phyloP scores from a whole-genome alignment of 2,888 invertebrate species.

The Cryptocephalus moraei region DNA sequence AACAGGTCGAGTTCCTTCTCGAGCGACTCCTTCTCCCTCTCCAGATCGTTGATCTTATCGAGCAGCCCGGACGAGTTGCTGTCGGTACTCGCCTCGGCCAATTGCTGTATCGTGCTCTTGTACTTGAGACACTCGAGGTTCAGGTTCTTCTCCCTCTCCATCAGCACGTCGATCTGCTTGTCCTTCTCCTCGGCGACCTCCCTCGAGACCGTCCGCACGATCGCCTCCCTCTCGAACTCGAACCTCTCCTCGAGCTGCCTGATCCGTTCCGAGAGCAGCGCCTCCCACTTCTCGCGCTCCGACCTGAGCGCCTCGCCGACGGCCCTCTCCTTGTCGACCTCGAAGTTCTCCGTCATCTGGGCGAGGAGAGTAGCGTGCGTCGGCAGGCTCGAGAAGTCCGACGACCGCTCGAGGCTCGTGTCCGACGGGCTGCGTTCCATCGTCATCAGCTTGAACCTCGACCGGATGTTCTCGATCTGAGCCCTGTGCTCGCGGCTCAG shows the following conservation, averaged over 20 bases:
- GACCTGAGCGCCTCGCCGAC: constrained; percentile 43
- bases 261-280: constrained; percentile 39
- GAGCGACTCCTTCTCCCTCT: constrained; percentile 41
- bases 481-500: constrained; percentile 63
- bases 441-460: constrained; percentile 65
- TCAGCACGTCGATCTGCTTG: constrained; percentile 52
- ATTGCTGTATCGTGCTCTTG: constrained; percentile 55
- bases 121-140: constrained; percentile 55
- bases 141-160: constrained; percentile 51
- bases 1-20: constrained; percentile 36
- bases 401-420: constrained; percentile 62
- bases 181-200: constrained; percentile 62
- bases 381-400: constrained; percentile 45
- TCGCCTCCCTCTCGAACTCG: constrained; percentile 18
- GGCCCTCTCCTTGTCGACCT: constrained; percentile 47
- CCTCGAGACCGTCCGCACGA: constrained; percentile 45
- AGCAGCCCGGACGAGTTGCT: constrained; percentile 48
- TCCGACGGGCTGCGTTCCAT: constrained; percentile 71
- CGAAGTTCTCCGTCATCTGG: constrained; percentile 57
- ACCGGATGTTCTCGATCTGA: constrained; percentile 66
- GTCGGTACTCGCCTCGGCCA: constrained; percentile 57
- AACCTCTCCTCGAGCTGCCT: constrained; percentile 39
- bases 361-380: constrained; percentile 55
- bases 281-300: constrained; percentile 43
- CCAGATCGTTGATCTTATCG: constrained; percentile 41